phyloP scores from a whole-genome alignment of 2,113 vertebrate genomes.

The Anoura caudifer region DNA sequence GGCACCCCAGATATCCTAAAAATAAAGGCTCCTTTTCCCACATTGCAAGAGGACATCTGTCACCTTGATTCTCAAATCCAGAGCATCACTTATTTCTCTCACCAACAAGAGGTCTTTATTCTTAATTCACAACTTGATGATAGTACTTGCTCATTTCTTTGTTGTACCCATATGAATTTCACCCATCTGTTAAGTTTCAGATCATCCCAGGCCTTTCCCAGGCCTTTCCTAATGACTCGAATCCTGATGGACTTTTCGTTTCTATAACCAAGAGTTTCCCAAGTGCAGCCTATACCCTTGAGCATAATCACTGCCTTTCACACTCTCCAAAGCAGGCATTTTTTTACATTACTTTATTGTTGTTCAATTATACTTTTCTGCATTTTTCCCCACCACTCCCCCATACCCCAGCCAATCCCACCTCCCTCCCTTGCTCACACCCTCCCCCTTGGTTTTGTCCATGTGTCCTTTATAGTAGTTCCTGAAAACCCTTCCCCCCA shows the following conservation, averaged over 20 bases:
- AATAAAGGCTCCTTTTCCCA: background rate
- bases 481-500: no score
- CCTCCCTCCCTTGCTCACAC: no score
- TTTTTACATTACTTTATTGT: background rate
- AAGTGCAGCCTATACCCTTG: background rate
- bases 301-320: fast-evolving
- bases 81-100: background rate
- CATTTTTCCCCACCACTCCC: no score
- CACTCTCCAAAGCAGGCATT: fast-evolving
- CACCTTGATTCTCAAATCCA: background rate
- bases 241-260: background rate
- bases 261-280: no score
- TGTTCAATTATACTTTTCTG: no score
- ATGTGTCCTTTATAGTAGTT: no score
- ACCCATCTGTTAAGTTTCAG: background rate
- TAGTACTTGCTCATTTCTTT: background rate
- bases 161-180: background rate
- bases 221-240: background rate
- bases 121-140: background rate
- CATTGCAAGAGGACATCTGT: background rate
- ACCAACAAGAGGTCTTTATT: background rate
- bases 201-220: background rate
- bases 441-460: no score
- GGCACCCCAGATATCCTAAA: background rate
- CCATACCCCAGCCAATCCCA: no score